Evolutionary conservation across 2,113 vertebrate species (phyloP), one percentile per base, ranked within the genome.

Genomic region (Cranoglanis bouderius): DNA sequence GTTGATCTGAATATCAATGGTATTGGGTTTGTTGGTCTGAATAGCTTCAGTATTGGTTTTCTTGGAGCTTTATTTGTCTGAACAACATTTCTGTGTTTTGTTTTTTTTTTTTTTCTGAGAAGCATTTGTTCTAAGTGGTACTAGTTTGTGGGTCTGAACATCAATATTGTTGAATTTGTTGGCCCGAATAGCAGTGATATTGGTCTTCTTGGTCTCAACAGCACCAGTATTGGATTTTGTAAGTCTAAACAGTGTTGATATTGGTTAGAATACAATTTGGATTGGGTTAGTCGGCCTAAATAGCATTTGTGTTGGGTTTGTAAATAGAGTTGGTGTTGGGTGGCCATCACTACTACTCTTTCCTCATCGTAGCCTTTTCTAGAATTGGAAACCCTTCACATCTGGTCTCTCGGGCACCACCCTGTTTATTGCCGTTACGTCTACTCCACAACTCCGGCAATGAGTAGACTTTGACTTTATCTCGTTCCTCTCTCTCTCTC

Each of bases 381-480:
- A 49, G 43, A n/a, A 72, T 51, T 40, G 35, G 18, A 88, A 82
- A 43, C 51, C 9, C 80, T 38, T 21, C 14, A 70, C 77, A 70
- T 49, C 32, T 74, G 81, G 21, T 61, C 38, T 84, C 6, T n/a
- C n/a, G 46, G 55, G 21, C 57, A 51, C 72, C 74, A 67, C 74
- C 82, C 83, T 67, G 82, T 67, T 80, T 80, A 85, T 40, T 61
- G 70, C 35, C 74, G 82, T 88, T 84, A 82, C 10, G 10, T 43
- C 78, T 74, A 38, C 59, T 32, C 59, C 38, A 72, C 74, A 81
- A 57, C 87, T 59, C 38, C 32, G 49, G 72, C 55, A 78, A n/a
- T 80, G 82, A 88, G 57, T 40, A 53, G 51, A 85, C 88, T 88
- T 72, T 88, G 51, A 85, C 88, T 88, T 72, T 88, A 82, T 87